Percentiles rank a stretch among this genome's conserved stretches.
These are phyloP conservation scores for Pseudopipra pipra DNA, from an alignment of 2,113 vertebrate species.

Conservation along the genomic window DNA sequence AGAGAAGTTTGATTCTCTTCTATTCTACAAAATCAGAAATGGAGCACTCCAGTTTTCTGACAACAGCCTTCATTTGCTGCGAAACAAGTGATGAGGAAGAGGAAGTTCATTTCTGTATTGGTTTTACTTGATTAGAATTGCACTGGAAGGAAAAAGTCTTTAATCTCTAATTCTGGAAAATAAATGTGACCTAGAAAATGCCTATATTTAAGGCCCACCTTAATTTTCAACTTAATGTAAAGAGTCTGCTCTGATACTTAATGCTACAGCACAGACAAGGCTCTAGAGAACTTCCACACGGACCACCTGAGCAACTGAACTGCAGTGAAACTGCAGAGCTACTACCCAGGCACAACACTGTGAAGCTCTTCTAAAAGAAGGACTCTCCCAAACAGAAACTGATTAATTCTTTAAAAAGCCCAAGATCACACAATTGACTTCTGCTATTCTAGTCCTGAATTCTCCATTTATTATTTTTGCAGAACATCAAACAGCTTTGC, in stretches of 20 bases:
- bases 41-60: not conserved
- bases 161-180: not conserved
- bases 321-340: not conserved
- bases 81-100: not conserved
- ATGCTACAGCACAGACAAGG: not conserved
- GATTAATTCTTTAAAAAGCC: not conserved
- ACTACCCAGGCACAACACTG: not conserved
- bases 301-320: not conserved
- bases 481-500: not conserved
- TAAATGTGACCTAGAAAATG: not conserved
- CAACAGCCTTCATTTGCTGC: not conserved
- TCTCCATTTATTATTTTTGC: not conserved
- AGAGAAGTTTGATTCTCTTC: not conserved
- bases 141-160: not conserved
- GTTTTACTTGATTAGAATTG: not conserved
- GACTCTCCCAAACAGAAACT: not conserved
- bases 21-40: not conserved
- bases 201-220: not conserved
- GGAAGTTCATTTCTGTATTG: not conserved
- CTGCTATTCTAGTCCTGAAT: not conserved
- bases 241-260: not conserved
- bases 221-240: not conserved
- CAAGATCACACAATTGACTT: not conserved
- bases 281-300: not conserved
- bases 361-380: not conserved